phyloP scores from a whole-genome alignment of 1,140 invertebrate genomes.

The Yoshiicerus persimilis region DNA sequence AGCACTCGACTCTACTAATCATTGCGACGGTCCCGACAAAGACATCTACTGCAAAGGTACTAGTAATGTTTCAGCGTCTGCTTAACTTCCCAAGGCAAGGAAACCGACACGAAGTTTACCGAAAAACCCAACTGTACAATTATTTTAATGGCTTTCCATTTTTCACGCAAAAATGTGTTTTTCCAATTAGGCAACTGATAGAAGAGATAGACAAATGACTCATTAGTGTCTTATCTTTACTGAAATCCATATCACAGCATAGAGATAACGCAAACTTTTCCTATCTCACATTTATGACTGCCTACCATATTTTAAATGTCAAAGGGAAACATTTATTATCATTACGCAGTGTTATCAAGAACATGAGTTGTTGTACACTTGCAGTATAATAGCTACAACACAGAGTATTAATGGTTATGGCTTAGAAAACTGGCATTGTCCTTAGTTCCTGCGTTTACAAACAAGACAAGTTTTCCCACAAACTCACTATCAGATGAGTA shows the following conservation, averaged over 20 bases:
- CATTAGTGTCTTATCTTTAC: background rate
- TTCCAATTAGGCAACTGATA: background rate
- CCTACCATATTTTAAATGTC: background rate
- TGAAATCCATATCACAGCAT: background rate
- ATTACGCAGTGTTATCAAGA: background rate
- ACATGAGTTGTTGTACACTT: background rate
- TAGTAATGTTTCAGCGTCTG: background rate
- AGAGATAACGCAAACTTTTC: too few species aligned
- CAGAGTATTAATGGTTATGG: too few species aligned
- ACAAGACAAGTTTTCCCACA: too few species aligned
- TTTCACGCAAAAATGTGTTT: background rate
- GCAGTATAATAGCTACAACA: too few species aligned
- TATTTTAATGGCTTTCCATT: background rate
- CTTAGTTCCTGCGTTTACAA: too few species aligned
- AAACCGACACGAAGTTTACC: background rate
- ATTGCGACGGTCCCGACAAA: constrained; percentile 85
- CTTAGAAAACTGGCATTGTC: too few species aligned
- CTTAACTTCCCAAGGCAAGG: background rate
- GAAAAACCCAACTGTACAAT: background rate
- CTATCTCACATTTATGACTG: background rate
- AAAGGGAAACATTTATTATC: background rate
- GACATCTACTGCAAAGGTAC: constrained; percentile 97
- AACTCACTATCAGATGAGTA: too few species aligned
- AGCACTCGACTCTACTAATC: constrained; percentile 87
- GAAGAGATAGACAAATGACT: constrained; percentile 21